A percentile compares a stretch with the other conserved stretches of the same genome.
These are phyloP conservation scores for Pocillopora damicornis DNA, from an alignment of 64 coral and sea anemone genomes.

Conservation along the genomic window DNA sequence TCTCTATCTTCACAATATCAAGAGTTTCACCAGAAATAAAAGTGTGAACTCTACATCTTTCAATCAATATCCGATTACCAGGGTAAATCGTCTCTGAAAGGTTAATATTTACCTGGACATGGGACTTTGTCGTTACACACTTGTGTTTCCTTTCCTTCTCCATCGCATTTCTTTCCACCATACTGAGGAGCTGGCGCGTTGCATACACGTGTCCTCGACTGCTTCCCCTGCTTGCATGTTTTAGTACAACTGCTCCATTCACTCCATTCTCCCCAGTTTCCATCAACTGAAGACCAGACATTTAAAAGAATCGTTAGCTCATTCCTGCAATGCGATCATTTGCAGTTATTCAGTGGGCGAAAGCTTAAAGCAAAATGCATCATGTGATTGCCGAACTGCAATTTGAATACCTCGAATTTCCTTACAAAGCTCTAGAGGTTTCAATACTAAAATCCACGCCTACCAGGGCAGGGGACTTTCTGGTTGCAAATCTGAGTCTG, in stretches of 20 bases:
- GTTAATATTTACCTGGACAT: neutral
- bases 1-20: too few species aligned
- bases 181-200: slow-evolving; percentile 44
- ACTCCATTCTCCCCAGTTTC: slow-evolving; percentile 39
- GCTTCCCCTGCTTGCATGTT: slow-evolving; percentile 28
- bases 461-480: slow-evolving; percentile 7
- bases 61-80: too few species aligned
- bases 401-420: too few species aligned
- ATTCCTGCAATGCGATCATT: too few species aligned
- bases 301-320: too few species aligned
- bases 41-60: too few species aligned
- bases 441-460: neutral
- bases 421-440: too few species aligned
- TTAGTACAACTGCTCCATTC: slow-evolving; percentile 43
- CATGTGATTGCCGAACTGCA: too few species aligned
- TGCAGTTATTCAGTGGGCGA: too few species aligned
- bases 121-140: slow-evolving; percentile 25
- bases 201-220: slow-evolving; percentile 17
- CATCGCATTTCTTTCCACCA: slow-evolving; percentile 43
- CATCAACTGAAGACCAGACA: neutral
- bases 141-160: neutral
- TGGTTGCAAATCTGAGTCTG: slow-evolving; percentile 14
- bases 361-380: too few species aligned
- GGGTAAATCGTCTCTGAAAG: too few species aligned
- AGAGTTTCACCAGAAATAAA: too few species aligned